Conservation (phyloP, 2,888 invertebrate genomes). For the Hydropsyche betteni region DNA sequence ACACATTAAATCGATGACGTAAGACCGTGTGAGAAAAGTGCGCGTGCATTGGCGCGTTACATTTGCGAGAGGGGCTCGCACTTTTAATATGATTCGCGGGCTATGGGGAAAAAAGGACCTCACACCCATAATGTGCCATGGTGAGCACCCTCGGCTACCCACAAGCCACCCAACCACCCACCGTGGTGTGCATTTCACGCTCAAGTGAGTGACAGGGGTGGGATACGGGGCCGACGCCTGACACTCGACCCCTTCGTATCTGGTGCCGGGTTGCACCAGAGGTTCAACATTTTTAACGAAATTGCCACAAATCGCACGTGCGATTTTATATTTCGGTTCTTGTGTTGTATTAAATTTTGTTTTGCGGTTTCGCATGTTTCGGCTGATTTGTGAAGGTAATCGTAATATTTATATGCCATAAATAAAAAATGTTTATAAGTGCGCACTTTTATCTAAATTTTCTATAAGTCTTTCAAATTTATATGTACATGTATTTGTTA, state of each 20-base stretch:
- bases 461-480: too few relatives aligned
- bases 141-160: too few relatives aligned
- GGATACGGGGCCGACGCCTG: conserved; percentile 31
- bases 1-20: conserved; percentile 9
- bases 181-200: conserved; percentile 50
- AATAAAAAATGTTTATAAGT: too few relatives aligned
- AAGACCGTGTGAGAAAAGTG: conserved; percentile 14
- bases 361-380: too few relatives aligned
- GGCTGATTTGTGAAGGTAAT: too few relatives aligned
- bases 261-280: conserved; percentile 47
- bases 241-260: conserved; percentile 42
- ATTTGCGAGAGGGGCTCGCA: background rate
- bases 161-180: background rate
- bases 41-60: conserved; percentile 23
- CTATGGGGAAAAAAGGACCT: background rate
- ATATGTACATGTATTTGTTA: too few relatives aligned
- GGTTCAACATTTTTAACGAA: too few relatives aligned
- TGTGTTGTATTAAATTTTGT: too few relatives aligned
- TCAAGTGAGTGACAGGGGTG: conserved; percentile 48
- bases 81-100: conserved; percentile 21
- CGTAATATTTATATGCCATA: too few relatives aligned
- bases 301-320: too few relatives aligned
- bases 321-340: too few relatives aligned
- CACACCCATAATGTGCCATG: background rate
- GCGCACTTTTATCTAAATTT: too few relatives aligned